A percentile compares a stretch with the other conserved stretches of the same genome.
These are phyloP conservation scores for Cichlasoma orientale DNA, from an alignment of 2,797 vertebrate genomes.

Conservation along the genomic window DNA sequence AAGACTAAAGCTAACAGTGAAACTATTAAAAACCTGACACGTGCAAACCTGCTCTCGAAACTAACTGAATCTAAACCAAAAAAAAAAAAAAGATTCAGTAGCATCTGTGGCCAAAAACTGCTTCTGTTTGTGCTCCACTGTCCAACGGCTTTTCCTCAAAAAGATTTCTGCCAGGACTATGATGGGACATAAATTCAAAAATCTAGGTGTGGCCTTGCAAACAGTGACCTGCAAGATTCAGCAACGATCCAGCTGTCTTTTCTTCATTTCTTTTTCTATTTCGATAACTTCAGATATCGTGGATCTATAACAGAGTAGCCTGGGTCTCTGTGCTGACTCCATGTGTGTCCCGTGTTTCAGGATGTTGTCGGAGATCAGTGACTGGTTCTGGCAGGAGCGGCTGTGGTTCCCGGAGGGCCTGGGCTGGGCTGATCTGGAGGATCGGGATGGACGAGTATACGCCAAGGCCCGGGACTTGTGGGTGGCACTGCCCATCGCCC, in stretches of 20 bases:
- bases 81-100: background rate
- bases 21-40: background rate
- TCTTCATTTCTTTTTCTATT: background rate
- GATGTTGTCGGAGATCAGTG: slow-evolving; percentile 88
- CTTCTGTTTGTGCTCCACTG: background rate
- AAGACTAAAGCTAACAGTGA: background rate
- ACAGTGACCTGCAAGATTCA: background rate
- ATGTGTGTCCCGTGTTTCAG: slow-evolving; percentile 64
- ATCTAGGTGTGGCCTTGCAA: background rate
- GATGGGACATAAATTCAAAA: background rate
- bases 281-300: background rate
- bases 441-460: slow-evolving; percentile 87
- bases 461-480: slow-evolving; percentile 90
- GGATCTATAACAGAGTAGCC: background rate
- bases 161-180: background rate
- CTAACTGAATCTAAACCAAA: background rate
- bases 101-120: background rate
- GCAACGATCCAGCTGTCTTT: background rate
- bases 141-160: background rate
- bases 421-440: slow-evolving; percentile 93
- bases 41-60: background rate
- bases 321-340: slow-evolving; percentile 4
- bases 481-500: slow-evolving; percentile 88
- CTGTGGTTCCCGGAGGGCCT: slow-evolving; percentile 93
- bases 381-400: slow-evolving; percentile 93